These are phyloP conservation scores for Apteryx mantelli DNA, from an alignment of 2,113 vertebrate species.

Conservation along the genomic window DNA sequence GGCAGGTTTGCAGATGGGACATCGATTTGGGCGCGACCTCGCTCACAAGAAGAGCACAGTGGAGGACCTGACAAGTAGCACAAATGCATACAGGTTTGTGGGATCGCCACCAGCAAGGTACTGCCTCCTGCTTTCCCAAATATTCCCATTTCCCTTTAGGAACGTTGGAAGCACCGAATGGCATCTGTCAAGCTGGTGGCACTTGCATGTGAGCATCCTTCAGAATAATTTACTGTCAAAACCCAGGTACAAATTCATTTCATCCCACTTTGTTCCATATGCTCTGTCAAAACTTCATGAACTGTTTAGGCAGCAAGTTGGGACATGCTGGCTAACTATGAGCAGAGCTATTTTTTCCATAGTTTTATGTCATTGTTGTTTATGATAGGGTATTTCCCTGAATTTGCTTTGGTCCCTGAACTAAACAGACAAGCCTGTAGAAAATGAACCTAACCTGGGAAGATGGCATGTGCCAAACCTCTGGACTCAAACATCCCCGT, in stretches of 20 bases:
- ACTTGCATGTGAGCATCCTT: slow-evolving; percentile 60
- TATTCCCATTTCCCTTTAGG: slow-evolving; percentile 41
- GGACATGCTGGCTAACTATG: slow-evolving; percentile 64
- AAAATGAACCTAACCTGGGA: neutral
- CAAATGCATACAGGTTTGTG: neutral
- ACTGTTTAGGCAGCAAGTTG: slow-evolving; percentile 69
- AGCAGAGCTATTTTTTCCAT: slow-evolving; percentile 49
- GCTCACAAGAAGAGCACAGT: neutral
- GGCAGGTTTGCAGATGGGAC: neutral
- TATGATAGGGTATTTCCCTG: slow-evolving; percentile 39
- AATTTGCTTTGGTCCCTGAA: neutral
- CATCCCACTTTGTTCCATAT: slow-evolving; percentile 65
- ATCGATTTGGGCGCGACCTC: neutral
- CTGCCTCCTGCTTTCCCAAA: slow-evolving; percentile 34
- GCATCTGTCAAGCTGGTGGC: slow-evolving; percentile 66
- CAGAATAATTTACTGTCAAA: slow-evolving; percentile 71
- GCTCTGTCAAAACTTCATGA: slow-evolving; percentile 72
- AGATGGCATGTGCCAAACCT: neutral
- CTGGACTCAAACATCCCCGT: neutral
- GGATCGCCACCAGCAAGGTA: neutral
- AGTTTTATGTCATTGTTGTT: neutral
- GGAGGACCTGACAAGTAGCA: neutral
- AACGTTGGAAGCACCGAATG: slow-evolving; percentile 58
- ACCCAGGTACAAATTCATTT: slow-evolving; percentile 62
- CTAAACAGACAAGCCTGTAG: neutral